These are phyloP conservation scores for Percopsis omiscomaycus DNA, from an alignment of 2,797 vertebrate genomes.

Conservation along the genomic window DNA sequence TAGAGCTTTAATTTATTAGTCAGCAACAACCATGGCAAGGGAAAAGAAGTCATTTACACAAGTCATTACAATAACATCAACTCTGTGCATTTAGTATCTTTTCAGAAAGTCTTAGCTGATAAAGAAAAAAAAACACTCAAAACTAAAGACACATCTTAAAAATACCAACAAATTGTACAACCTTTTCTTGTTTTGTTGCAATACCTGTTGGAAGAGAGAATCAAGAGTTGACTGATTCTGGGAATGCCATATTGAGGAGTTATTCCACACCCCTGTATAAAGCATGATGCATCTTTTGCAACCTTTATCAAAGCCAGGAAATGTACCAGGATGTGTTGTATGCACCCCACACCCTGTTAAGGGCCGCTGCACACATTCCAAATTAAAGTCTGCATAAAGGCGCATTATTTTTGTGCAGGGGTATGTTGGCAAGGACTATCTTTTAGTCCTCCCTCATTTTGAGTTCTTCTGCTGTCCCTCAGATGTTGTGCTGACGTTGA, in stretches of 20 bases:
- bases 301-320: background rate
- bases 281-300: background rate
- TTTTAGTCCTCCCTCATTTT: slow-evolving; percentile 48
- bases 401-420: slow-evolving; percentile 37
- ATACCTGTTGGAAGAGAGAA: slow-evolving; percentile 29
- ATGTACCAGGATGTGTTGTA: background rate
- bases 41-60: slow-evolving; percentile 75
- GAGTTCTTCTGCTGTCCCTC: slow-evolving; percentile 23
- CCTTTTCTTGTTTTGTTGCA: slow-evolving; percentile 44
- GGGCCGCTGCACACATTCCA: slow-evolving; percentile 15
- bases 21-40: slow-evolving; percentile 78
- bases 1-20: slow-evolving; percentile 87
- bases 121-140: slow-evolving; percentile 61
- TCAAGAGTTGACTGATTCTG: slow-evolving; percentile 41
- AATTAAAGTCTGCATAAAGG: slow-evolving; percentile 33
- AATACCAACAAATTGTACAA: slow-evolving; percentile 74
- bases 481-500: slow-evolving; percentile 22
- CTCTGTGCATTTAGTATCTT: slow-evolving; percentile 72
- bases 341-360: background rate
- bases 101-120: slow-evolving; percentile 58
- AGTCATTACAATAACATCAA: slow-evolving; percentile 77
- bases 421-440: slow-evolving; percentile 31
- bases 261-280: background rate
- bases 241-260: slow-evolving; percentile 23
- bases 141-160: slow-evolving; percentile 66